These are phyloP conservation scores for Pseudorectes ferrugineus DNA, from an alignment of 2,113 vertebrate genomes.

Conservation along the genomic window DNA sequence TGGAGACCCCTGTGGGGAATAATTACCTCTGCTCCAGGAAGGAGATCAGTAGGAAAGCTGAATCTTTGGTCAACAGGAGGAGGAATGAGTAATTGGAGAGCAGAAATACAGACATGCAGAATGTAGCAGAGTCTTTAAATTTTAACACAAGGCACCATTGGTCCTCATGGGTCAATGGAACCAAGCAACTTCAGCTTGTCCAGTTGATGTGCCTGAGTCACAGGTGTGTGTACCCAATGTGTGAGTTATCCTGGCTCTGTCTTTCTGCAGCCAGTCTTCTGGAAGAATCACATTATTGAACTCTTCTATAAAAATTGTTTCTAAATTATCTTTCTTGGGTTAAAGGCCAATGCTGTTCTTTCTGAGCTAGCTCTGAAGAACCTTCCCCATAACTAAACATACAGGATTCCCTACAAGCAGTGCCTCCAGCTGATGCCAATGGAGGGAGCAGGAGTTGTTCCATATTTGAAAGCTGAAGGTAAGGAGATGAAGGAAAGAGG, in stretches of 20 bases:
- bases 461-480: neutral
- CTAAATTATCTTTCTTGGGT: neutral
- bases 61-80: neutral
- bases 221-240: neutral
- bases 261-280: neutral
- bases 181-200: neutral
- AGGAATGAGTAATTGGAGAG: neutral
- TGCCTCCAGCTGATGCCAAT: neutral
- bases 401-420: neutral
- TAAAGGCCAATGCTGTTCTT: neutral
- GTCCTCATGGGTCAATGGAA: neutral
- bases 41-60: neutral
- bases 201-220: neutral
- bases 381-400: neutral
- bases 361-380: neutral
- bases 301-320: neutral
- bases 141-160: neutral
- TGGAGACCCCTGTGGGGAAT: neutral
- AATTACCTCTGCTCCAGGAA: neutral
- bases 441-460: neutral
- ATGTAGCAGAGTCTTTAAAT: neutral
- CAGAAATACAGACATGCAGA: neutral
- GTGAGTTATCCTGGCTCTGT: neutral
- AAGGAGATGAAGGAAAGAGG: neutral
- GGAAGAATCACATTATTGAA: slow-evolving; percentile 4